Base-by-base conservation (phyloP, 2,888 invertebrate genomes). In the Hirtodrosophila trivittata region DNA sequence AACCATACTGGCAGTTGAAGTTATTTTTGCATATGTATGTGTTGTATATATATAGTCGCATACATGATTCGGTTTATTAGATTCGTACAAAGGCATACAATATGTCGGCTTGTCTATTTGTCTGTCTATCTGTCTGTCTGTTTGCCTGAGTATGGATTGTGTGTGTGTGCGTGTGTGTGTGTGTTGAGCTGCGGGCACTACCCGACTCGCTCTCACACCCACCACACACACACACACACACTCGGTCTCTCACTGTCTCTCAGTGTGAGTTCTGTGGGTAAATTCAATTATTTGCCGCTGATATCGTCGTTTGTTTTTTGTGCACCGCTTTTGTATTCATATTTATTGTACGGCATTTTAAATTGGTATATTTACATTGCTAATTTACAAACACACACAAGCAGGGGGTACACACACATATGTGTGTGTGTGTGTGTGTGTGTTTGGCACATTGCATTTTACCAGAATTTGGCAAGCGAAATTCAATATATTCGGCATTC, bases 291-390 rank as follows among this genome's bases (percentile, higher is more conserved):
- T 83, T 83, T 82, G 80, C 69, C 68, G 80, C 78, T 80, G 83
- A 83, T 83, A 85, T 85, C 75, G 86, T 83, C 86, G 81, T 85
- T 83, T 86, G 80, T 75, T 82, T 83, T 80, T 74, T 69, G 80
- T 67, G 56, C 60, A 52, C 33, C 66, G 77, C 81, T 74, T 66
- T 85, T 80, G 81, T 76, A 85, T 85, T 83, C 81, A 82, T 82
- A 82, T 82, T 82, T 82, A 82, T 82, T 82, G 86, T 85, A 70
- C 64, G 75, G 80, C 83, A 85, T 80, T 82, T 82, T 85, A 82
- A 82, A 82, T 82, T 83, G 86, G 77, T 70, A 85, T 82, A 82
- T 82, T 82, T 82, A 82, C 81, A 82, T 82, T 82, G 86, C 81
- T 82, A 82, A 82, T 82, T 82, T 76, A 72, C 72, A 72, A 51